A percentile compares a stretch with the other conserved stretches of the same genome.
These are phyloP conservation scores for Tiliacea aurago DNA, from an alignment of 2,888 invertebrate species.

Conservation along the genomic window DNA sequence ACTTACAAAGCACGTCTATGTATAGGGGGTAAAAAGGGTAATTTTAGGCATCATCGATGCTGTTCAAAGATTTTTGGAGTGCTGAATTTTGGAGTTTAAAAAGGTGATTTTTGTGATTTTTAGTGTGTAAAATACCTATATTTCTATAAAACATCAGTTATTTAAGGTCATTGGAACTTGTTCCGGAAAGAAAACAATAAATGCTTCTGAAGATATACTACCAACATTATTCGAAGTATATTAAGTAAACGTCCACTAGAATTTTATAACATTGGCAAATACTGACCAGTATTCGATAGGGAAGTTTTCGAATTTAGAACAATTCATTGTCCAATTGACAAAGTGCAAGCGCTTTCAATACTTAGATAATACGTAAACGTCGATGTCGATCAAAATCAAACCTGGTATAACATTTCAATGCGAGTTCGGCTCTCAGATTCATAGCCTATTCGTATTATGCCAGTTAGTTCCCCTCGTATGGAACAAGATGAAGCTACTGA, in stretches of 20 bases:
- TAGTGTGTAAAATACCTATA: background rate
- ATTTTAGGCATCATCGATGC: constrained; percentile 53
- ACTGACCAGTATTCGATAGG: constrained; percentile 42
- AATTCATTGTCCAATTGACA: constrained; percentile 70
- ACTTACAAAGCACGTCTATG: constrained; percentile 71
- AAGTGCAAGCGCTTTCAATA: constrained; percentile 73
- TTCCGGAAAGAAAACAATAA: constrained; percentile 21
- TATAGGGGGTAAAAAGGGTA: constrained; percentile 62
- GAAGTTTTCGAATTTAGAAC: constrained; percentile 62
- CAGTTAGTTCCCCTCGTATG: constrained; percentile 74
- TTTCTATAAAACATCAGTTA: background rate
- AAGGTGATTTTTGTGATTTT: background rate
- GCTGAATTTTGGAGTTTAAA: constrained; percentile 5
- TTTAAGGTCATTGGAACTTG: constrained; percentile 13
- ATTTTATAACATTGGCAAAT: constrained; percentile 39
- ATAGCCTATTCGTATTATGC: constrained; percentile 76
- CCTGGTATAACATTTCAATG: constrained; percentile 81
- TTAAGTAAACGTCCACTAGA: constrained; percentile 21
- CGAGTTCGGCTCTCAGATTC: constrained; percentile 76
- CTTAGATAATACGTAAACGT: constrained; percentile 71
- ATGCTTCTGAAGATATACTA: constrained; percentile 10
- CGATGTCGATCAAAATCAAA: constrained; percentile 77
- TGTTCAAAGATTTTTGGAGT: constrained; percentile 20
- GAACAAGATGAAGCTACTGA: constrained; percentile 78
- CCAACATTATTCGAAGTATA: background rate